Base-by-base conservation (phyloP, 2,888 invertebrate genomes). In the Cerceris rybyensis region DNA sequence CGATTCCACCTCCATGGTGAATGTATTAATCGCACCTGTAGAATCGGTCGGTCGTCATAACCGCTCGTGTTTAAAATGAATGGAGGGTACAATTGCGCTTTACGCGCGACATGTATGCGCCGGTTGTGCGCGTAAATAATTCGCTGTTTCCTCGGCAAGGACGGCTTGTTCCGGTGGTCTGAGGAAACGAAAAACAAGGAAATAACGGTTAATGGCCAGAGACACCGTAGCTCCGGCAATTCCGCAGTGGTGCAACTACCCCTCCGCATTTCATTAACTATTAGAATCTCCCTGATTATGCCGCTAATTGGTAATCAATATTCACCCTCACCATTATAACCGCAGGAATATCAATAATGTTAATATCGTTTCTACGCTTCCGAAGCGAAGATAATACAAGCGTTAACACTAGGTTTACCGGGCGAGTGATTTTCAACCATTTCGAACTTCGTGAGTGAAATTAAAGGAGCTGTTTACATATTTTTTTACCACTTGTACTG, bases 231-330 rank as follows among this genome's bases (percentile, higher is more conserved):
- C 42, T 63, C 17, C 39, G n/a, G 39, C 57, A 69, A 60, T 61
- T 61, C 28, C 14, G 54, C 49, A 49, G 46, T 9, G n/a, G 28
- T 39, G n/a, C 67, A 63, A 54, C 70, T 78, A 67, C 46, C 46
- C 9, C 46, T 14, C 55, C 65, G 54, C 54, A 60, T 66, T 77
- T 79, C 78, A 78, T 81, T 84, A 86, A 86, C 85, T 85, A 85
- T 86, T 86, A 82, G 77, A 81, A 82, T 81, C 74, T 58, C 63
- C 75, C 75, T 82, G 81, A 86, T 86, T 85, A 86, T 84, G 79
- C 77, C 78, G 72, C 83, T 87, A 87, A 87, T 87, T 87, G 85
- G 75, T 87, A 87, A 87, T 87, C 88, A 84, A 87, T 87, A 86
- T 87, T 87, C 85, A 66, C 75, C 55, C 75, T 71, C 70, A 78